Conservation (phyloP, 2,113 vertebrate species). For the Dicrurus megarhynchus region DNA sequence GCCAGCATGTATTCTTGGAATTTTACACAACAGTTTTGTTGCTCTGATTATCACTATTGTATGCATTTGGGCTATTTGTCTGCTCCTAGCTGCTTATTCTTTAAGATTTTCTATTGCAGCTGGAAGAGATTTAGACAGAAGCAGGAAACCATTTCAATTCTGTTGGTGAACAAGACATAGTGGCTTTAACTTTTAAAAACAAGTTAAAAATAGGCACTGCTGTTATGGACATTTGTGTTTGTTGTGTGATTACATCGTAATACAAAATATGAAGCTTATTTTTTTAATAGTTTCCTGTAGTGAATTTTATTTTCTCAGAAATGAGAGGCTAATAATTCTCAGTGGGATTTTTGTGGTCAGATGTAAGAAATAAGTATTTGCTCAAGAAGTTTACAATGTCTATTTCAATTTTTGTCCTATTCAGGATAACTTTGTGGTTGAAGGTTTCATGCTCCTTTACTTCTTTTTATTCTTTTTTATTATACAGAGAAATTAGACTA, state of each 20-base stretch:
- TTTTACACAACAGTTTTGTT: not conserved
- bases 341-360: conserved; percentile 29
- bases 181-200: conserved; percentile 26
- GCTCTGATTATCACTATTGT: not conserved
- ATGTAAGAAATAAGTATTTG: conserved; percentile 12
- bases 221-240: conserved; percentile 20
- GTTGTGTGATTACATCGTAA: conserved; percentile 20
- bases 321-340: conserved; percentile 43
- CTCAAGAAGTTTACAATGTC: not conserved
- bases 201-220: conserved; percentile 51
- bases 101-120: not conserved
- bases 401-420: not conserved
- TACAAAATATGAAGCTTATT: conserved; percentile 43
- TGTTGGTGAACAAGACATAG: not conserved
- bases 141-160: not conserved
- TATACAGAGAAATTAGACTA: not conserved
- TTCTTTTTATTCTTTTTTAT: not conserved
- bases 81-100: not conserved
- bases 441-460: not conserved
- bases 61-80: not conserved
- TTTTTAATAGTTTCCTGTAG: conserved; percentile 50
- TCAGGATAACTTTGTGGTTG: not conserved
- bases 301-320: conserved; percentile 55
- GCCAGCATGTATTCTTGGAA: not conserved
- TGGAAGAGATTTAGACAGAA: not conserved